Evolutionary conservation across 2,797 vertebrate species (phyloP).

Genomic region (Psittacula derbiana): DNA sequence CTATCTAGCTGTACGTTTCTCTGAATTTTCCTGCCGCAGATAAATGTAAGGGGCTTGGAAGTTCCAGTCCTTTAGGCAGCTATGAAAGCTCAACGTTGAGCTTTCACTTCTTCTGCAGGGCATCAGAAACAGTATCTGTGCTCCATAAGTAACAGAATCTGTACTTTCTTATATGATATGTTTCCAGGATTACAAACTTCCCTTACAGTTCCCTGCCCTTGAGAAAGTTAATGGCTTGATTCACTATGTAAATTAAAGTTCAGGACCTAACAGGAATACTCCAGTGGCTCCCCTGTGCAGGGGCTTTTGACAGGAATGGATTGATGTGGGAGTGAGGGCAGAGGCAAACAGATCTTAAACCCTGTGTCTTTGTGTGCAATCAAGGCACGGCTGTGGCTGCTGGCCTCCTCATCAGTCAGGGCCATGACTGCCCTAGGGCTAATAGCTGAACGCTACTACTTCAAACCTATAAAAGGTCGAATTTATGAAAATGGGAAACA

Average conservation of each 20-base stretch:
- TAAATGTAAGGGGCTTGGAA: background rate
- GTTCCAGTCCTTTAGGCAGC: background rate
- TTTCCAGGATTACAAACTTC: background rate
- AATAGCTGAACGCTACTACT: background rate
- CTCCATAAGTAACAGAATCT: background rate
- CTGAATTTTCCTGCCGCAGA: background rate
- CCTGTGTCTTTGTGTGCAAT: rapidly evolving
- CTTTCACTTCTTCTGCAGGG: background rate
- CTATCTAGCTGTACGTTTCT: background rate
- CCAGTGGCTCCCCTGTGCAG: background rate
- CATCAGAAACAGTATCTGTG: background rate
- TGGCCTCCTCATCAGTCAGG: rapidly evolving
- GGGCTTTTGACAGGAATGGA: background rate
- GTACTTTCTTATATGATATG: background rate
- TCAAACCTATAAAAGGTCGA: background rate
- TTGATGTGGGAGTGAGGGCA: background rate
- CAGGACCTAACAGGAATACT: background rate
- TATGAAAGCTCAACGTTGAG: background rate
- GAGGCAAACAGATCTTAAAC: background rate
- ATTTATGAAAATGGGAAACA: background rate
- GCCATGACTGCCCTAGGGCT: background rate
- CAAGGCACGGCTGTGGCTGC: rapidly evolving
- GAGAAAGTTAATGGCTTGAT: background rate
- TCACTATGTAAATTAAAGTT: background rate
- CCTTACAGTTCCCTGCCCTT: background rate